Evolutionary conservation across 2,113 vertebrate genomes (phyloP).

Genomic region (Pelusios castaneus): DNA sequence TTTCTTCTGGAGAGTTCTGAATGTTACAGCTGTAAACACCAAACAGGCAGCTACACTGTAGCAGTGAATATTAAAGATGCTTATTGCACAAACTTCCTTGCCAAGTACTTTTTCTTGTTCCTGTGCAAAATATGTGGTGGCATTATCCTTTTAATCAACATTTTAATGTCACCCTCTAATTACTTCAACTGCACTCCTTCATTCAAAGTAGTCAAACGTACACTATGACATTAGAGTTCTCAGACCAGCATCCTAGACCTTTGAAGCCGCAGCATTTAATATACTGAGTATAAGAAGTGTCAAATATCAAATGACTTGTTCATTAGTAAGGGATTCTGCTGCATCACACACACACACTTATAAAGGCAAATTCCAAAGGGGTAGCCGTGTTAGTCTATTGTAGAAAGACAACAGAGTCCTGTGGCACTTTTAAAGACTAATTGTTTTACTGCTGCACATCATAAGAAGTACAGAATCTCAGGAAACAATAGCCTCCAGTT

Average conservation of each 20-base stretch:
- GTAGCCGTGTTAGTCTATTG: too few relatives aligned
- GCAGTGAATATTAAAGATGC: not conserved
- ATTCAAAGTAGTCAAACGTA: not conserved
- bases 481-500: not conserved
- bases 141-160: not conserved
- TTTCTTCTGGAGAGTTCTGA: not conserved
- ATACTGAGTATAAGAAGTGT: not conserved
- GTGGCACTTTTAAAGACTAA: too few relatives aligned
- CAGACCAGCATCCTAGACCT: not conserved
- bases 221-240: not conserved
- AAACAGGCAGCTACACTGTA: not conserved
- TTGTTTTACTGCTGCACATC: not conserved
- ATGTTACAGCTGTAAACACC: not conserved
- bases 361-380: too few relatives aligned
- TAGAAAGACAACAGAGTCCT: too few relatives aligned
- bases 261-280: not conserved
- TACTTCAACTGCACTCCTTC: not conserved
- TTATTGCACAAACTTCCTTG: not conserved
- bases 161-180: not conserved
- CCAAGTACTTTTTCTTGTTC: not conserved
- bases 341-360: not conserved
- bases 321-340: not conserved
- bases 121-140: not conserved
- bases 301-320: not conserved
- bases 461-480: not conserved